Percentiles rank a stretch among this genome's conserved stretches.
phyloP scores from a whole-genome alignment of 2,113 vertebrate genomes.

The Nanger granti region DNA sequence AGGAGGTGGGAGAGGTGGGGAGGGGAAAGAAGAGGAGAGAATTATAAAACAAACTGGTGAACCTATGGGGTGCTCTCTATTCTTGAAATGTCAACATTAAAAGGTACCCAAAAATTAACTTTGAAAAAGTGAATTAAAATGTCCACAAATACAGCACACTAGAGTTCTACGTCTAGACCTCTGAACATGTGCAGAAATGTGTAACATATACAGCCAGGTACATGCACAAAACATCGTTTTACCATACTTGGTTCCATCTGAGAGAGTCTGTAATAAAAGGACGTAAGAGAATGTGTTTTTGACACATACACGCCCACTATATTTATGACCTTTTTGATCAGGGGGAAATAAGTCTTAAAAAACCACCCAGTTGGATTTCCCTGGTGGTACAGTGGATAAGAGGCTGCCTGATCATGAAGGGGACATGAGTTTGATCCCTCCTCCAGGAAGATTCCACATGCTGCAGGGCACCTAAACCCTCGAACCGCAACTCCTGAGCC shows the following conservation, averaged over 20 bases:
- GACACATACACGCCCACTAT: neutral
- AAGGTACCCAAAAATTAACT: neutral
- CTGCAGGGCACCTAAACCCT: neutral
- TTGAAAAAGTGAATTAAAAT: neutral
- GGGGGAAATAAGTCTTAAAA: neutral
- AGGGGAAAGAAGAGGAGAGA: neutral
- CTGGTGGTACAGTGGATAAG: neutral
- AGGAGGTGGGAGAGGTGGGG: too few relatives aligned
- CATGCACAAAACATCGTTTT: neutral
- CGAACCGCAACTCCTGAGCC: neutral
- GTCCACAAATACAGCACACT: neutral
- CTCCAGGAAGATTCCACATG: neutral
- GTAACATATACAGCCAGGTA: neutral
- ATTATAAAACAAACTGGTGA: neutral
- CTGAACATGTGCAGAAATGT: neutral
- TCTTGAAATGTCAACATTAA: neutral
- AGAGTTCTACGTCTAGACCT: neutral
- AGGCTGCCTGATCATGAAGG: neutral
- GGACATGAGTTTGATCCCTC: neutral
- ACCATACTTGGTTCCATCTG: neutral
- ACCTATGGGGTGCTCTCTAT: too few relatives aligned
- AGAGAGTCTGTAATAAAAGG: neutral
- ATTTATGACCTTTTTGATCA: neutral
- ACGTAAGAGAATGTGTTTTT: too few relatives aligned
- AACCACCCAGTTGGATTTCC: neutral